phyloP scores from a whole-genome alignment of 92 coral and sea anemone genomes.

The Zoanthus solanderi region DNA sequence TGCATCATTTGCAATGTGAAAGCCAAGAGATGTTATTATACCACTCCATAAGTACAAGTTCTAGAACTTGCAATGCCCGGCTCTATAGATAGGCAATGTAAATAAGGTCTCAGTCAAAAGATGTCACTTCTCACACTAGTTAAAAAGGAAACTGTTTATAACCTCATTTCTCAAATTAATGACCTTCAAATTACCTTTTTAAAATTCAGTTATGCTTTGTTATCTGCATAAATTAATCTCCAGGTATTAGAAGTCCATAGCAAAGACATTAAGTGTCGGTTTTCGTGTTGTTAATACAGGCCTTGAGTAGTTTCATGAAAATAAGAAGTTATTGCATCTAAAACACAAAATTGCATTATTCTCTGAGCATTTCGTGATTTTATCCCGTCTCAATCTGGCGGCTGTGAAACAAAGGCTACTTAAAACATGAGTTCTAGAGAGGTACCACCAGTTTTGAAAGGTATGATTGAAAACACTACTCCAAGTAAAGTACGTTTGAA shows the following conservation, averaged over 20 bases:
- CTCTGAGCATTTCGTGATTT: not conserved
- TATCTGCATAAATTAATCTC: not conserved
- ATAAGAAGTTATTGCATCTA: not conserved
- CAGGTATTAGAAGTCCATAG: no score
- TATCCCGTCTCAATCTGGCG: not conserved
- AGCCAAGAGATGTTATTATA: not conserved
- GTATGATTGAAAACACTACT: not conserved
- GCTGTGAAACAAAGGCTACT: not conserved
- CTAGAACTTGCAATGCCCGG: not conserved
- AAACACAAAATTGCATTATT: not conserved
- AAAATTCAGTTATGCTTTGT: not conserved
- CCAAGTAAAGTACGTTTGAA: no score
- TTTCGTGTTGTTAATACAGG: not conserved
- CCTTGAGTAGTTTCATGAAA: not conserved
- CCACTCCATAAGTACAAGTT: not conserved
- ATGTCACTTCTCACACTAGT: not conserved
- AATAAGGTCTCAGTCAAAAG: not conserved
- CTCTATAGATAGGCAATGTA: not conserved
- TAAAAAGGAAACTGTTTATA: not conserved
- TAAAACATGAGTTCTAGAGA: not conserved
- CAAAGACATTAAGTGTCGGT: not conserved
- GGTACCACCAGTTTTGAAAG: not conserved
- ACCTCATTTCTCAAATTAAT: not conserved
- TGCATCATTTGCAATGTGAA: not conserved
- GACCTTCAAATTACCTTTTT: not conserved